Percentiles rank a stretch among this genome's conserved stretches.
Conservation (phyloP, 2,888 invertebrate species). For the Tinea semifulvella region DNA sequence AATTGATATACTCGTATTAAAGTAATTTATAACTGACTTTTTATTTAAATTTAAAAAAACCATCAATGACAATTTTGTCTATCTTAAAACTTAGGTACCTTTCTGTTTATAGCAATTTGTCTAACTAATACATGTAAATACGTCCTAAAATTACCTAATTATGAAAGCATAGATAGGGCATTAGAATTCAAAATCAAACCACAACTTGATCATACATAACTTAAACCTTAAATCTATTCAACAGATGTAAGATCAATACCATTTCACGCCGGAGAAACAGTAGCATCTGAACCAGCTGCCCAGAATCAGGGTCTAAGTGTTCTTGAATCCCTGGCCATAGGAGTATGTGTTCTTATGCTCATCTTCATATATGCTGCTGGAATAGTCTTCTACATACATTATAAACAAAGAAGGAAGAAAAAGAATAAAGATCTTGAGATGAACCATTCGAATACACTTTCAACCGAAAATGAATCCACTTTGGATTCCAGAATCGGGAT, state of each 20-base stretch:
- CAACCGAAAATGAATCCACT: constrained; percentile 43
- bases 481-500: constrained; percentile 49
- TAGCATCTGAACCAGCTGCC: constrained; percentile 53
- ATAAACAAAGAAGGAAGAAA: constrained; percentile 72
- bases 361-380: constrained; percentile 86
- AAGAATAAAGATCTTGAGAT: constrained; percentile 50
- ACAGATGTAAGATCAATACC: constrained; percentile 83
- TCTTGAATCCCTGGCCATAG: constrained; percentile 84
- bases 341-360: constrained; percentile 79
- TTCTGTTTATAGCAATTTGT: no score
- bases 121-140: no score
- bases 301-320: constrained; percentile 72
- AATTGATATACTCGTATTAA: no score
- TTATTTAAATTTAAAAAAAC: no score
- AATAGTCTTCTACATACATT: constrained; percentile 82
- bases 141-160: no score
- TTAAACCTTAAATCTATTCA: constrained; percentile 1
- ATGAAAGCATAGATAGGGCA: no score
- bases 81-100: no score
- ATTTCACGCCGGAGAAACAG: constrained; percentile 72
- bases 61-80: no score
- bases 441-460: constrained; percentile 38
- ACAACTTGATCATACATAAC: no score
- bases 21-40: no score
- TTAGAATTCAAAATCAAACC: no score